Percentiles rank a stretch among this genome's conserved stretches.
phyloP scores from a whole-genome alignment of 2,797 vertebrate genomes.

The Hylomyscus alleni region DNA sequence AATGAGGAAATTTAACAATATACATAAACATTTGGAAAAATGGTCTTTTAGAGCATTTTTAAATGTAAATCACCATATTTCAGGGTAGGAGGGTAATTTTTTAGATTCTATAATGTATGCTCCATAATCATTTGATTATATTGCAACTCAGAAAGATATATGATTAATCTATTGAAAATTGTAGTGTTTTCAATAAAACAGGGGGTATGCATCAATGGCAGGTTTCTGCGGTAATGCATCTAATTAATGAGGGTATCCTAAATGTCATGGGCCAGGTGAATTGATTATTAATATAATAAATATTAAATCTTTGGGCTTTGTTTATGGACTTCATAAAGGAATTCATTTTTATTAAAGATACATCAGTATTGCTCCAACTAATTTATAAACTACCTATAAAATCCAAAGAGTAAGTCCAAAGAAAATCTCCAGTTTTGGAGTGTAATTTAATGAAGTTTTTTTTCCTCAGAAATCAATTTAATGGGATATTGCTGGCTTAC shows the following conservation, averaged over 20 bases:
- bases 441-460: constrained; percentile 48
- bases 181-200: not conserved
- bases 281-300: constrained; percentile 59
- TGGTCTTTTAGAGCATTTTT: constrained; percentile 12
- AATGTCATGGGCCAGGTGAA: constrained; percentile 38
- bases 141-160: constrained; percentile 23
- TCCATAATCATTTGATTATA: constrained; percentile 10
- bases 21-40: constrained; percentile 41
- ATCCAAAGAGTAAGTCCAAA: not conserved
- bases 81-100: not conserved
- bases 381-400: constrained; percentile 50
- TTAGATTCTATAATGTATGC: constrained; percentile 34
- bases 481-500: constrained; percentile 20
- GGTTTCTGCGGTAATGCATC: not conserved
- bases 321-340: not conserved
- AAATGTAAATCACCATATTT: constrained; percentile 9
- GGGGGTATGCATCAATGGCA: constrained; percentile 11
- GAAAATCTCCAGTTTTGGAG: constrained; percentile 5
- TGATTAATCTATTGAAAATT: constrained; percentile 55
- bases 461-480: constrained; percentile 60
- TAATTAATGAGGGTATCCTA: constrained; percentile 7
- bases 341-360: constrained; percentile 33
- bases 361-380: not conserved
- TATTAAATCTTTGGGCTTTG: constrained; percentile 14
- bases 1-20: constrained; percentile 40